phyloP scores from a whole-genome alignment of 2,797 vertebrate genomes.

The Rhinoraja longicauda region DNA sequence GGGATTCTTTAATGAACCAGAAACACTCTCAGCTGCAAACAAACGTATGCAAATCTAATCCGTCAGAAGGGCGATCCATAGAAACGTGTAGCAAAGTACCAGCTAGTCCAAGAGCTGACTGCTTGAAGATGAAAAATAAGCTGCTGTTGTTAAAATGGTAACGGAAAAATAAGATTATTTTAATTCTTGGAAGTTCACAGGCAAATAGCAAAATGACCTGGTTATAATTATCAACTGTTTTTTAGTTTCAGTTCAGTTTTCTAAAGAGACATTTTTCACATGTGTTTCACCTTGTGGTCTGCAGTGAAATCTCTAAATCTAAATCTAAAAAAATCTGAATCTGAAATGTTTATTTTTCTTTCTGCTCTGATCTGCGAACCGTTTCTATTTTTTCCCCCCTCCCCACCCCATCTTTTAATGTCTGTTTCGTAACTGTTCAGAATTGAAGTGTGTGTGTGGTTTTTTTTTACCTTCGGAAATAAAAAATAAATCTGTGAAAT shows the following conservation, averaged over 20 bases:
- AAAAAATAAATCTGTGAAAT: constrained; percentile 55
- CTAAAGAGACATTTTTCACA: background rate
- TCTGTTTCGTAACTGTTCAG: background rate
- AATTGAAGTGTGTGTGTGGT: background rate
- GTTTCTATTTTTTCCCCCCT: background rate
- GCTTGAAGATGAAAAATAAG: constrained; percentile 80
- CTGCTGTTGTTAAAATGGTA: constrained; percentile 90
- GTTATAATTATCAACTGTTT: constrained; percentile 54
- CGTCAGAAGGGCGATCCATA: constrained; percentile 65
- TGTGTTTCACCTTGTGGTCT: background rate
- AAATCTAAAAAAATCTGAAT: too few species aligned
- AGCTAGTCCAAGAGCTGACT: constrained; percentile 78
- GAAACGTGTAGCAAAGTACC: constrained; percentile 70
- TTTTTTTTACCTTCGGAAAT: constrained; percentile 68
- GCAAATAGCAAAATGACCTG: constrained; percentile 68
- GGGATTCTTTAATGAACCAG: constrained; percentile 84
- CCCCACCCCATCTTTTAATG: background rate
- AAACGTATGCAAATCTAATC: constrained; percentile 99
- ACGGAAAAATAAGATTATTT: constrained; percentile 65
- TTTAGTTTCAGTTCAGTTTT: background rate
- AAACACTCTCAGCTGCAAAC: constrained; percentile 80
- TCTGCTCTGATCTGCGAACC: background rate
- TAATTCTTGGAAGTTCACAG: constrained; percentile 64
- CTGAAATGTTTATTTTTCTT: background rate
- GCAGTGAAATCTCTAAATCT: background rate